Percentiles rank a stretch among this genome's conserved stretches.
Conservation (phyloP, 2,888 invertebrate species). For the Amphimallon solstitiale region DNA sequence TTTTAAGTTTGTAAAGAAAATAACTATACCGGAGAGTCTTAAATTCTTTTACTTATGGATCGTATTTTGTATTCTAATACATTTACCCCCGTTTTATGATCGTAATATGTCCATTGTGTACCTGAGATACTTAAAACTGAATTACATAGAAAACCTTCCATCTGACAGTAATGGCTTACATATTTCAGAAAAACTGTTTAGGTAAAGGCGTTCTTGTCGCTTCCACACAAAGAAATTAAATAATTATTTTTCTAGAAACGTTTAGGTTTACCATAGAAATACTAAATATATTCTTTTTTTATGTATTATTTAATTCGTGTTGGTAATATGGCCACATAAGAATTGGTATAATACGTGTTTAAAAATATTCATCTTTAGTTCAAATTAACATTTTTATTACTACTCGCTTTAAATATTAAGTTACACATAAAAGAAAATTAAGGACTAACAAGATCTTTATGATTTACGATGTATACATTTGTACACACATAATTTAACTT, state of each 20-base stretch:
- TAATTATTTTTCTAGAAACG: constrained; percentile 25
- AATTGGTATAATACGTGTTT: constrained; percentile 17
- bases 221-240: constrained; percentile 30
- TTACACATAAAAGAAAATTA: background rate
- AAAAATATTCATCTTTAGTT: background rate
- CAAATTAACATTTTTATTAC: constrained; percentile 27
- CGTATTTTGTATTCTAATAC: constrained; percentile 30
- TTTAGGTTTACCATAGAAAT: background rate
- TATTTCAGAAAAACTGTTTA: constrained; percentile 26
- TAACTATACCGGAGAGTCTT: constrained; percentile 16
- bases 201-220: constrained; percentile 21
- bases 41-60: constrained; percentile 32
- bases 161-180: constrained; percentile 31
- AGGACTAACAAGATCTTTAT: too few relatives aligned
- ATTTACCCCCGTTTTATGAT: constrained; percentile 32
- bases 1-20: background rate
- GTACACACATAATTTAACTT: too few relatives aligned
- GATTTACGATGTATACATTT: too few relatives aligned
- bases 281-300: background rate
- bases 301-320: constrained; percentile 25
- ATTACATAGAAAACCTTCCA: constrained; percentile 10
- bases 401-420: background rate
- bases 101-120: constrained; percentile 31
- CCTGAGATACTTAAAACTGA: constrained; percentile 19
- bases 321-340: background rate